A percentile compares a stretch with the other conserved stretches of the same genome.
Conservation (phyloP, 1,140 invertebrate species). For the Brachionus rubens region DNA sequence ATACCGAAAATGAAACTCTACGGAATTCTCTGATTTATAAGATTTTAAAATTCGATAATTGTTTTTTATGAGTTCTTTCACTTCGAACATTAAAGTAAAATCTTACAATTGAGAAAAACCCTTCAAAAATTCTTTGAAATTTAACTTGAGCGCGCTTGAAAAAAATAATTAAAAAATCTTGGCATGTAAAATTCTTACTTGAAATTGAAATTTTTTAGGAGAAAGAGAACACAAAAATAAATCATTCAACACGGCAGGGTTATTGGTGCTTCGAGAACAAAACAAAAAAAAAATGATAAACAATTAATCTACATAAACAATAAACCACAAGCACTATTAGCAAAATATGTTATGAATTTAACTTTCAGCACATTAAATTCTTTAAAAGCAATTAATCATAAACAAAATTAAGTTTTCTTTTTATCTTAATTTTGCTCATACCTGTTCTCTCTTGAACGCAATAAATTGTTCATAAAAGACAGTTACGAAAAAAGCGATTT, state of each 20-base stretch:
- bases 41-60: constrained; percentile 38
- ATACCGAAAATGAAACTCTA: background rate
- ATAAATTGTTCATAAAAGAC: background rate
- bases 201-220: background rate
- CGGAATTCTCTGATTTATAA: constrained; percentile 25
- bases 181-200: constrained; percentile 15
- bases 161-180: constrained; percentile 42
- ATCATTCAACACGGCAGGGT: too few relatives aligned
- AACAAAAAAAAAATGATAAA: background rate
- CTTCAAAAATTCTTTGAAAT: constrained; percentile 9
- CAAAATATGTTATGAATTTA: background rate
- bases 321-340: background rate
- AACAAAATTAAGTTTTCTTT: too few relatives aligned
- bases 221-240: too few relatives aligned
- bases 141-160: constrained; percentile 25
- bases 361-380: background rate
- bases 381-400: background rate
- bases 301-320: background rate
- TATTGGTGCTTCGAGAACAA: background rate
- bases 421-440: background rate
- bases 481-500: background rate
- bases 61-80: background rate
- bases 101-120: constrained; percentile 3
- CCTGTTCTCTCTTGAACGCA: background rate
- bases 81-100: background rate